Base-by-base conservation (phyloP, 1,140 invertebrate species). In the Brachionus manjavacas region DNA sequence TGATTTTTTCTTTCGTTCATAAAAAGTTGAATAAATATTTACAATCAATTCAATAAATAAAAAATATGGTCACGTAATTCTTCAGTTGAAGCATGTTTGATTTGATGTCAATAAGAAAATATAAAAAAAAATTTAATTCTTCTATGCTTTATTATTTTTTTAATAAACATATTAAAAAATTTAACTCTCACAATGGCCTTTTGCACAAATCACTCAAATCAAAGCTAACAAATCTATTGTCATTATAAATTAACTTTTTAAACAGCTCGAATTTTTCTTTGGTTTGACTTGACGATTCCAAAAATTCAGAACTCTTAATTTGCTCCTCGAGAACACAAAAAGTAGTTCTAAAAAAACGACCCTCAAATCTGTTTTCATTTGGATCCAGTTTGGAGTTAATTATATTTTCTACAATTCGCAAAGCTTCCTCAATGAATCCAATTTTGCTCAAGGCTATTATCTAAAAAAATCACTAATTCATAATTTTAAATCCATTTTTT, bases 361-460 rank as follows among this genome's bases (percentile, higher is more conserved):
- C 79, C 12, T 81, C 64, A 25, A 81, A 81, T 64, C 60, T 68
- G 23, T 16, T 81, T 35, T 23, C 20, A 28, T 81, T 43, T 35
- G 79, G 52, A 31, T 41, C 35, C 16, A 81, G 14, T 39, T 81
- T 68, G 11, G 39, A 28, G 39, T 81, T 35, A 35, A 81, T 23
- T 11, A 81, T 20, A 81, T 64, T 81, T 35, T 81, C 20, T 1
- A 68, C 64, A 31, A 81, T 81, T 3, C 41, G n/a, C n/a, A 81
- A 43, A 25, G 79, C 79, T 16, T 81, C 79, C 1, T 81, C 79
- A 31, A 81, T 46, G 35, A 81, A 64, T 14, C 64, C 64, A 52
- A 81, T 81, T 81, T 64, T 81, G 23, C 49, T 35, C 20, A 81
- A 43, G 3, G 64, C 64, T 23, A 81, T 81, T 68, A 81, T 68